These are phyloP conservation scores for Sogatella furcifera DNA, from an alignment of 1,140 invertebrate genomes.

Conservation along the genomic window DNA sequence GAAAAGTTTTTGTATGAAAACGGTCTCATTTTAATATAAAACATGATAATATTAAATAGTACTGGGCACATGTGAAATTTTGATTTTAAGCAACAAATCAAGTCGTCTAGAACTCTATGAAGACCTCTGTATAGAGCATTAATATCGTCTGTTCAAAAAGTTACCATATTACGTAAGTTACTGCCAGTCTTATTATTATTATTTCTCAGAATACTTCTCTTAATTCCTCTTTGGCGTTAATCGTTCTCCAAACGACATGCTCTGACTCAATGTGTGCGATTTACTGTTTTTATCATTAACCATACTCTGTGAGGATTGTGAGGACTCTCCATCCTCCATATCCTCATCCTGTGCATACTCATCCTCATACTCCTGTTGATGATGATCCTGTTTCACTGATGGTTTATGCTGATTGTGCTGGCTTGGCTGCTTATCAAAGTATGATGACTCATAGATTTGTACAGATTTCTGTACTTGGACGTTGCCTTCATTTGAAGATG, in stretches of 20 bases:
- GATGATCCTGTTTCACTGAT: not conserved
- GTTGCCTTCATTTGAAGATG: not conserved
- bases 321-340: not conserved
- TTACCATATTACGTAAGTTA: too few relatives aligned
- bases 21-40: too few relatives aligned
- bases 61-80: too few relatives aligned
- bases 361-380: not conserved
- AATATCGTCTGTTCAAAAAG: too few relatives aligned
- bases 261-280: not conserved
- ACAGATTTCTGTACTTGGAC: not conserved
- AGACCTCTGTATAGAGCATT: too few relatives aligned
- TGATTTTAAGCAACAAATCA: too few relatives aligned
- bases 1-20: too few relatives aligned
- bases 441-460: not conserved
- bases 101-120: too few relatives aligned
- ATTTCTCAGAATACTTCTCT: too few relatives aligned
- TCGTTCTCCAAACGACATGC: not conserved
- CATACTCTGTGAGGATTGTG: not conserved
- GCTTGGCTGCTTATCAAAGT: not conserved
- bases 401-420: not conserved
- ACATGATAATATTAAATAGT: too few relatives aligned
- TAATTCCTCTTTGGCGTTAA: not conserved
- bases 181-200: too few relatives aligned
- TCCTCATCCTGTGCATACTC: not conserved
- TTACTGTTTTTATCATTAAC: not conserved